phyloP scores from a whole-genome alignment of 1,140 invertebrate species.

The Eciton burchellii region DNA sequence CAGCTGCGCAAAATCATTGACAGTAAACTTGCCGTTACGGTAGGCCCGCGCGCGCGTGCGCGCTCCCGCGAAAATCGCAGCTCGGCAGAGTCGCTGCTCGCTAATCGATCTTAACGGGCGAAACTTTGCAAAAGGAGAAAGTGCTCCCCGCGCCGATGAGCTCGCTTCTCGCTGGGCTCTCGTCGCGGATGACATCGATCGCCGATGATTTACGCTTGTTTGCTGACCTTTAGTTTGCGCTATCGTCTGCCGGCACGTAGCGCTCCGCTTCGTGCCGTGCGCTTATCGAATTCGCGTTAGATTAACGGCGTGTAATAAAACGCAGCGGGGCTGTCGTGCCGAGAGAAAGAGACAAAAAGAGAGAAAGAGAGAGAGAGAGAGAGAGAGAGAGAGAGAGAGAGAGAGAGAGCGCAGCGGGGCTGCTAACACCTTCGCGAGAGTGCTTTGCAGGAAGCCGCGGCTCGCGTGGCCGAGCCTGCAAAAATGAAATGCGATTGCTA shows the following conservation, averaged over 20 bases:
- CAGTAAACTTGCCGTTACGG: slow-evolving; percentile 34
- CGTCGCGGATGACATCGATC: not conserved
- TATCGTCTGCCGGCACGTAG: not conserved
- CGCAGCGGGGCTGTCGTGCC: not conserved
- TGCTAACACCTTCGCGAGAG: slow-evolving; percentile 29
- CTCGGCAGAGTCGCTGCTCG: too few relatives aligned
- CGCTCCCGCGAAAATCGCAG: not conserved
- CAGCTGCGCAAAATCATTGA: slow-evolving; percentile 50
- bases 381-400: too few relatives aligned
- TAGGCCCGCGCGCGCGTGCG: not conserved
- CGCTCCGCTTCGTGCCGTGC: not conserved
- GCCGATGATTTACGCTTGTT: slow-evolving; percentile 16
- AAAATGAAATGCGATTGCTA: slow-evolving; percentile 64
- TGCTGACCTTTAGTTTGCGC: slow-evolving; percentile 7
- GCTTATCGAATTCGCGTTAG: slow-evolving; percentile 42
- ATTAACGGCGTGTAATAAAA: slow-evolving; percentile 56
- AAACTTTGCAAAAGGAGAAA: too few relatives aligned
- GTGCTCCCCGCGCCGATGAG: too few relatives aligned
- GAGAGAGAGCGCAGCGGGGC: too few relatives aligned
- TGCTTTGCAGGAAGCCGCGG: too few relatives aligned
- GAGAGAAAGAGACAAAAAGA: too few relatives aligned
- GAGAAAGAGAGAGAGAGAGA: too few relatives aligned
- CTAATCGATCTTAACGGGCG: too few relatives aligned
- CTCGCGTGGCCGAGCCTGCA: slow-evolving; percentile 51
- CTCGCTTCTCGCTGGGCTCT: not conserved